Conservation (phyloP, 2,797 vertebrate genomes). For the Smutsia gigantea region DNA sequence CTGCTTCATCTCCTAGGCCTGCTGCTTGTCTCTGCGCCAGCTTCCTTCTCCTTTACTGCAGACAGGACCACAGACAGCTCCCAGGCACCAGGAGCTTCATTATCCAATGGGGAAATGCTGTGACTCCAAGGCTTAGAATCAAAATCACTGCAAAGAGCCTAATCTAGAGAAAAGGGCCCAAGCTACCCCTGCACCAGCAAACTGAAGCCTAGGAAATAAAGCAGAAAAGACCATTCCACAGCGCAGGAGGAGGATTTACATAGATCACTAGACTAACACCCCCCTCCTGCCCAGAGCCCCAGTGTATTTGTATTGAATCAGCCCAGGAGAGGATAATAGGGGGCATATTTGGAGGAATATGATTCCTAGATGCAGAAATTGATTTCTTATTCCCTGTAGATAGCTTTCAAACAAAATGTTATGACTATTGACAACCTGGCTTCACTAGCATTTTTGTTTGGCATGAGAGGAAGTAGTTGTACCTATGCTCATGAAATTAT, state of each 20-base stretch:
- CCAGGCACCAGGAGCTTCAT: background rate
- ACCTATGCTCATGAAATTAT: background rate
- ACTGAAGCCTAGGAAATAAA: background rate
- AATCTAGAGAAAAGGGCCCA: accelerated
- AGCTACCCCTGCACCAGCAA: background rate
- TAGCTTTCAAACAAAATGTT: background rate
- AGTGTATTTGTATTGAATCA: too few relatives aligned
- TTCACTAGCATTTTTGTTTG: background rate
- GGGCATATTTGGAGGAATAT: background rate
- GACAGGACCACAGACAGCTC: constrained; percentile 61
- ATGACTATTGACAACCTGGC: background rate
- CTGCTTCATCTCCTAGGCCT: background rate
- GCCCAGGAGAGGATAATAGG: background rate
- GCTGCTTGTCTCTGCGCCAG: accelerated
- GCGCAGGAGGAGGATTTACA: background rate
- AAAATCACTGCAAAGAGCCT: background rate
- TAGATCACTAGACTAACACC: accelerated
- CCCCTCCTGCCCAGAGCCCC: accelerated
- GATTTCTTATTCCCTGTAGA: background rate
- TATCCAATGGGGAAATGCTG: background rate
- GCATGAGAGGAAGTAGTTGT: background rate
- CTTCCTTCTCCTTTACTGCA: background rate
- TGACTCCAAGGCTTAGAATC: background rate
- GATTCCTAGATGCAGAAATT: background rate
- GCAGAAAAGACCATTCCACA: background rate